These are phyloP conservation scores for Tinea pellionella DNA, from an alignment of 2,888 invertebrate species.

Conservation along the genomic window DNA sequence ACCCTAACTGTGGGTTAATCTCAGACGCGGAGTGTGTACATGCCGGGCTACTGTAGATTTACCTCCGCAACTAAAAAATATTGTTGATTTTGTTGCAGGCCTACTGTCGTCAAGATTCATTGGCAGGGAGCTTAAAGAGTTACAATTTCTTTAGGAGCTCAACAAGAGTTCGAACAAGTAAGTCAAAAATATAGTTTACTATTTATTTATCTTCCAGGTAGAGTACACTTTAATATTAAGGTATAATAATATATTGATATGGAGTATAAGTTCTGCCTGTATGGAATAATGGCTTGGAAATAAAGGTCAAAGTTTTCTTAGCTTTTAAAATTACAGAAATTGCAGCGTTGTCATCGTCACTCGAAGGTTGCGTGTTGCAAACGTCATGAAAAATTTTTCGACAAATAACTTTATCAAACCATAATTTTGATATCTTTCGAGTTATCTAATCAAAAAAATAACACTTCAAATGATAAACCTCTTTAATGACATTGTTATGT, in stretches of 20 bases:
- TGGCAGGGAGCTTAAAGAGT: conserved; percentile 57
- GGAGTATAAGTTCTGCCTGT: not conserved
- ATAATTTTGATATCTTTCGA: not conserved
- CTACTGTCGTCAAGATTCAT: conserved; percentile 45
- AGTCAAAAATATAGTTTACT: conserved; percentile 26
- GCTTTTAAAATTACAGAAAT: not conserved
- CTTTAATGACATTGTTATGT: not conserved
- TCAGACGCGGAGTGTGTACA: too few relatives aligned
- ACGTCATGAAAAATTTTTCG: not conserved
- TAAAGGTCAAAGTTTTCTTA: too few relatives aligned
- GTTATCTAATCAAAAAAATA: not conserved
- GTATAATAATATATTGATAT: not conserved
- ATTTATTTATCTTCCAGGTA: not conserved
- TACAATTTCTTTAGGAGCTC: conserved; percentile 64
- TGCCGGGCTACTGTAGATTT: too few relatives aligned
- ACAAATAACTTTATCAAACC: not conserved
- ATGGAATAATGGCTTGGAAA: too few relatives aligned
- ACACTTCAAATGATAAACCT: not conserved
- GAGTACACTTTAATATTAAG: not conserved
- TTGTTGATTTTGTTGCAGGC: conserved; percentile 53
- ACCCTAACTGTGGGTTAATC: too few relatives aligned
- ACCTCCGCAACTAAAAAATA: too few relatives aligned
- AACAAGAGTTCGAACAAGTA: conserved; percentile 64
- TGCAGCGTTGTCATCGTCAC: not conserved
- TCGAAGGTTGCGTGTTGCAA: not conserved